A percentile compares a stretch with the other conserved stretches of the same genome.
phyloP scores from a whole-genome alignment of 1,140 invertebrate species.

The Antheraea mylitta region DNA sequence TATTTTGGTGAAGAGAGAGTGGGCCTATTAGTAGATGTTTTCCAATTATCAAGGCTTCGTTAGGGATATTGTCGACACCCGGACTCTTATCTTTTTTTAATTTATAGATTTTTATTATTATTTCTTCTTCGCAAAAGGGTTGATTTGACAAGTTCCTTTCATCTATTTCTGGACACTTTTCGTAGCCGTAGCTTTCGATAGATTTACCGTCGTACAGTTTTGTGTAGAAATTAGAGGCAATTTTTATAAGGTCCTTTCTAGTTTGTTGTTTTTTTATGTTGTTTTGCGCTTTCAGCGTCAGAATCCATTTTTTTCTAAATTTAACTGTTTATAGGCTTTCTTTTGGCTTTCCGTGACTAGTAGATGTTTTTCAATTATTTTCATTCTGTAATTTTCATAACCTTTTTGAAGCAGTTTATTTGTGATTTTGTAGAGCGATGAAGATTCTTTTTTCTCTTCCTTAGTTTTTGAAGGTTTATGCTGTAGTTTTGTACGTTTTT shows the following conservation, averaged over 20 bases:
- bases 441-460: constrained; percentile 28
- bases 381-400: constrained; percentile 28
- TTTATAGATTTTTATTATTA: constrained; percentile 21
- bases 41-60: constrained; percentile 24
- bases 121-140: constrained; percentile 17
- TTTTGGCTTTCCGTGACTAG: constrained; percentile 17
- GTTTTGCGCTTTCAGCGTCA: constrained; percentile 9
- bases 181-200: neutral
- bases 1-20: neutral
- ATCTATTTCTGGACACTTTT: neutral
- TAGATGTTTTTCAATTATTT: constrained; percentile 22
- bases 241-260: constrained; percentile 23
- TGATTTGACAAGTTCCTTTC: neutral
- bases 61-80: constrained; percentile 23
- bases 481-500: constrained; percentile 23
- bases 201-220: constrained; percentile 18
- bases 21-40: constrained; percentile 13
- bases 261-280: constrained; percentile 10
- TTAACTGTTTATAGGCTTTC: constrained; percentile 21
- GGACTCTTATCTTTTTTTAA: constrained; percentile 26
- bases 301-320: constrained; percentile 20
- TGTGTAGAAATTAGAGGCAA: constrained; percentile 24
- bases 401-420: constrained; percentile 32
- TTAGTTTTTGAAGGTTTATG: constrained; percentile 20
- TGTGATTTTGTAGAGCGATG: constrained; percentile 27